Evolutionary conservation across 1,140 invertebrate genomes (phyloP).

Genomic region (Goniozus legneri): DNA sequence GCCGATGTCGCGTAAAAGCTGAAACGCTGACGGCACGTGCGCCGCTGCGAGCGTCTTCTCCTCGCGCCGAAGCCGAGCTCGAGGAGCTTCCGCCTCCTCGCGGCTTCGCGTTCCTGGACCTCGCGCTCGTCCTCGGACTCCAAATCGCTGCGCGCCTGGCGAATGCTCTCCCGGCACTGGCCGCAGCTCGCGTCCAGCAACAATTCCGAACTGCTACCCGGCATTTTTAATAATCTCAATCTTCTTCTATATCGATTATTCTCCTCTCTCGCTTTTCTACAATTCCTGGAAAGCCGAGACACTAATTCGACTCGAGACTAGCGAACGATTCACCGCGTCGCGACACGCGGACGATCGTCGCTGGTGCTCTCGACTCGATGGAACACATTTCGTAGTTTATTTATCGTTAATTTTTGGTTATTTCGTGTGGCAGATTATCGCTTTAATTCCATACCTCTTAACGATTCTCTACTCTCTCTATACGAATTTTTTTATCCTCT

Average conservation of each 20-base stretch:
- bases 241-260: neutral
- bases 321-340: too few species aligned
- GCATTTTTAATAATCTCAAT: conserved; percentile 64
- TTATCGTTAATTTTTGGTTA: too few species aligned
- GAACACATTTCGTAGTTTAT: too few species aligned
- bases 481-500: too few species aligned
- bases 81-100: conserved; percentile 67
- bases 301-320: too few species aligned
- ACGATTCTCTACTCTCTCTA: too few species aligned
- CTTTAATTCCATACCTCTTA: too few species aligned
- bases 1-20: conserved; percentile 77
- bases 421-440: too few species aligned
- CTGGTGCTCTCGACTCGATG: too few species aligned
- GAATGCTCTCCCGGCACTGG: conserved; percentile 25
- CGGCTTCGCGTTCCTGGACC: conserved; percentile 62
- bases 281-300: too few species aligned
- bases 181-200: conserved; percentile 63
- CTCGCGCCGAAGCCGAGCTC: conserved; percentile 61
- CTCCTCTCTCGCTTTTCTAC: neutral
- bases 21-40: conserved; percentile 71
- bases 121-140: neutral
- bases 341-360: too few species aligned
- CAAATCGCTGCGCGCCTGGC: conserved; percentile 1
- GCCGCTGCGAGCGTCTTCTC: conserved; percentile 57
- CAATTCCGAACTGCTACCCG: conserved; percentile 80